phyloP scores from a whole-genome alignment of 2,888 invertebrate species.

The Polymixis flavicincta region DNA sequence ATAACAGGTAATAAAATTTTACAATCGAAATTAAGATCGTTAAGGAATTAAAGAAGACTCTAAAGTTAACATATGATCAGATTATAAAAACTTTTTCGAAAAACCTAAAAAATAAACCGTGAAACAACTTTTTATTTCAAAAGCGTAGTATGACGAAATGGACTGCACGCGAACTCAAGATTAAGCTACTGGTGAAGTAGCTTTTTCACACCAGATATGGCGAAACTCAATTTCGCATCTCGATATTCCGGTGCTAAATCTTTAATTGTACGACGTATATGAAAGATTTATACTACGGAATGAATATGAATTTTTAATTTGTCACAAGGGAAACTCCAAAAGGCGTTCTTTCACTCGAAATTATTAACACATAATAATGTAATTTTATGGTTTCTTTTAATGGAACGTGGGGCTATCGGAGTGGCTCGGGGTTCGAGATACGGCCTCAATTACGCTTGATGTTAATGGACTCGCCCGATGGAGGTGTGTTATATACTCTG shows the following conservation, averaged over 20 bases:
- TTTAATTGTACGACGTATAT: slow-evolving; percentile 71
- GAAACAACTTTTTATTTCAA: slow-evolving; percentile 72
- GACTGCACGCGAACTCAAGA: slow-evolving; percentile 68
- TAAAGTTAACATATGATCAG: slow-evolving; percentile 69
- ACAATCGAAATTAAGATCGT: slow-evolving; percentile 71
- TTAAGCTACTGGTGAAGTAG: slow-evolving; percentile 76
- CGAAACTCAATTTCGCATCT: slow-evolving; percentile 75
- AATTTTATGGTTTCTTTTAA: slow-evolving; percentile 90
- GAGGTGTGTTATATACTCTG: slow-evolving; percentile 72
- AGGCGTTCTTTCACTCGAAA: slow-evolving; percentile 85
- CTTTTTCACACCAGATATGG: slow-evolving; percentile 77
- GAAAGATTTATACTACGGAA: slow-evolving; percentile 74
- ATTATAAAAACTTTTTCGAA: slow-evolving; percentile 74
- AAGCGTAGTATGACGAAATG: slow-evolving; percentile 72
- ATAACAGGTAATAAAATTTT: slow-evolving; percentile 62
- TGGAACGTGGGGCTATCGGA: slow-evolving; percentile 87
- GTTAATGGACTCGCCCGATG: slow-evolving; percentile 84
- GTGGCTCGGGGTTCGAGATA: slow-evolving; percentile 82
- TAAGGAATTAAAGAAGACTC: slow-evolving; percentile 75
- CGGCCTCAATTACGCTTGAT: slow-evolving; percentile 84
- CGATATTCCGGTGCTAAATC: slow-evolving; percentile 70
- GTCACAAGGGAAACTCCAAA: slow-evolving; percentile 74
- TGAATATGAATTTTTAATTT: slow-evolving; percentile 83
- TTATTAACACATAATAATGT: slow-evolving; percentile 91
- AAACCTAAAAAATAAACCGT: slow-evolving; percentile 71